Evolutionary conservation across 2,797 vertebrate species (phyloP), one percentile per base, ranked within the genome.

Genomic region (Chlorospingus semifuscus): DNA sequence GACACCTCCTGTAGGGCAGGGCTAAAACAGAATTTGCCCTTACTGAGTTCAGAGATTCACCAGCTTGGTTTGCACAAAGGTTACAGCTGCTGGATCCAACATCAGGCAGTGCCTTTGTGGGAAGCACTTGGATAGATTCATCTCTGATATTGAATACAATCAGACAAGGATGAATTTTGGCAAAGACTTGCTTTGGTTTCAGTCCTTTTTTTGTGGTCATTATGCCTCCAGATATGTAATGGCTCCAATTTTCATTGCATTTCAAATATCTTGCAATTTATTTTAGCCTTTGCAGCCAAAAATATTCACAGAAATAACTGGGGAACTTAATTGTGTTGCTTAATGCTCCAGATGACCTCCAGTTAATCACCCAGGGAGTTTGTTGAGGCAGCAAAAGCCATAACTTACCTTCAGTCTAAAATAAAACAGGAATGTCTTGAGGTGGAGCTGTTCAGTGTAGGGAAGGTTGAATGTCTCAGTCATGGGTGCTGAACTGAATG

Each of bases 181-280:
- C 77, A 87, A 29, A 78, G 57, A 63, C 37, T 64, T 92, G 71
- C 20, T 32, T 94, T 82, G 50, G 0, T 53, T 57, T 74, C 24
- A 37, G 5, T 59, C 79, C 74, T 93, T 91, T 91, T 91, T 72
- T 20, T 19, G 76, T 95, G 88, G 74, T 95, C 88, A 94, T 95
- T 96, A 47, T 70, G 47, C 89, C 83, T 95, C 76, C 87, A 83
- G 91, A 94, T 96, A 95, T 12, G 3, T 86, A 95, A 96, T 93
- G 79, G 92, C 71, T 72, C 82, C 65, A 92, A 76, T 96, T 95
- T 95, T 90, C 63, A 44, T 90, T 91, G 53, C n/a, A 75, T 96
- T 96, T 95, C 72, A 82, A 96, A 78, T 96, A 96, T 70, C 89
- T 97, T 95, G 93, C 80, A 78, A 94, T 76, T 90, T 94, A 65